Evolutionary conservation across 2,797 vertebrate genomes (phyloP).

Genomic region (Percopsis omiscomaycus): DNA sequence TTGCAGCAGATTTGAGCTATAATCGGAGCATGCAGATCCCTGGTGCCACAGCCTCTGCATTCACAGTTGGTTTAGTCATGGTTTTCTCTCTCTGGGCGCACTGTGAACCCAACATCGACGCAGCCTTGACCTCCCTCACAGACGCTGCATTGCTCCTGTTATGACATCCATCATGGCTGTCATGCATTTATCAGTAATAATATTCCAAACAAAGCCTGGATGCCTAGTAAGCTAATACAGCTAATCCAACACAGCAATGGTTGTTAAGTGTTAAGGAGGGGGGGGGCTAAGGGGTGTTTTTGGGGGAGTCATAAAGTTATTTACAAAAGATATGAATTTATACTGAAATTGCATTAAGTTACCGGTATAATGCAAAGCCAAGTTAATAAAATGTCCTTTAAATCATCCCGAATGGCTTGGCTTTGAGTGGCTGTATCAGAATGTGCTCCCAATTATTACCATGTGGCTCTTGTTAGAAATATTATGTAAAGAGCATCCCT

Average conservation of each 20-base stretch:
- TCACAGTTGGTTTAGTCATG: no score
- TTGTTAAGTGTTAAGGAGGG: no score
- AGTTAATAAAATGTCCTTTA: not conserved
- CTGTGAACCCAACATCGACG: slow-evolving; percentile 15
- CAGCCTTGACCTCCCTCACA: slow-evolving; percentile 44
- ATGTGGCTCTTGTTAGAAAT: slow-evolving; percentile 49
- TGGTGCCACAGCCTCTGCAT: no score
- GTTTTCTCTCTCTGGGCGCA: not conserved
- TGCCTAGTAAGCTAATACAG: slow-evolving; percentile 15
- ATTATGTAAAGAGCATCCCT: slow-evolving; percentile 37
- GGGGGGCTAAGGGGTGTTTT: no score
- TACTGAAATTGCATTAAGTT: no score
- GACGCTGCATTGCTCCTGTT: slow-evolving; percentile 35
- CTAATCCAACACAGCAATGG: slow-evolving; percentile 29
- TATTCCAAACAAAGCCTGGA: slow-evolving; percentile 55
- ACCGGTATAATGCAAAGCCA: not conserved
- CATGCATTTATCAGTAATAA: slow-evolving; percentile 55
- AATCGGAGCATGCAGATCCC: no score
- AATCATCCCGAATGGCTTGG: slow-evolving; percentile 24
- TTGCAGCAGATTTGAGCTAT: no score
- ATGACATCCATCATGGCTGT: slow-evolving; percentile 63
- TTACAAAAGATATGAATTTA: no score
- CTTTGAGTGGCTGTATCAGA: slow-evolving; percentile 41
- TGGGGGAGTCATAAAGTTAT: no score
- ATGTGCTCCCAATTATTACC: slow-evolving; percentile 50